Evolutionary conservation across 2,888 invertebrate genomes (phyloP).

Genomic region (Geotrupes spiniger): DNA sequence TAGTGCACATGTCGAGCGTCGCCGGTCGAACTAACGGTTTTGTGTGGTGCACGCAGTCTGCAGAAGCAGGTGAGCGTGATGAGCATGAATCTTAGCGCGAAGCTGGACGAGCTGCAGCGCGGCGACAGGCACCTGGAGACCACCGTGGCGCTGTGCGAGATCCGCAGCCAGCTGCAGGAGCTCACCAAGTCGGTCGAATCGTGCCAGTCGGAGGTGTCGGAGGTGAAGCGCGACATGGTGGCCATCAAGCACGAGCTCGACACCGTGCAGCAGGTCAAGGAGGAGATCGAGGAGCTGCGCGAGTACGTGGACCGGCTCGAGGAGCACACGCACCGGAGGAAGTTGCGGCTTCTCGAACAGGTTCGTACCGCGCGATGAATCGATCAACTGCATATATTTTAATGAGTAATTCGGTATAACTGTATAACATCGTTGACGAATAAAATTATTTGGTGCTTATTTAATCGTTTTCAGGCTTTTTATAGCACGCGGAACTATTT

Average conservation of each 20-base stretch:
- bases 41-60: slow-evolving; percentile 62
- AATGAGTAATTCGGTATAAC: not conserved
- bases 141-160: slow-evolving; percentile 90
- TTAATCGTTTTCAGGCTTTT: no score
- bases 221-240: slow-evolving; percentile 93
- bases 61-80: slow-evolving; percentile 97
- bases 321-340: slow-evolving; percentile 86
- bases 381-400: not conserved
- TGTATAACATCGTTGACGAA: no score
- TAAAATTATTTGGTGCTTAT: no score
- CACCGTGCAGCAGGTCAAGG: slow-evolving; percentile 92
- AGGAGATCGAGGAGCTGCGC: slow-evolving; percentile 88
- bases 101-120: slow-evolving; percentile 90
- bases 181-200: slow-evolving; percentile 92
- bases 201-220: slow-evolving; percentile 91
- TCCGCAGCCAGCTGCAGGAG: slow-evolving; percentile 88
- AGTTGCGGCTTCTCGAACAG: slow-evolving; percentile 89
- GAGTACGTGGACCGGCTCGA: slow-evolving; percentile 91
- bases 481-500: no score
- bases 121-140: slow-evolving; percentile 87
- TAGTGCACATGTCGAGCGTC: slow-evolving; percentile 4
- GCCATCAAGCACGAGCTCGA: slow-evolving; percentile 92
- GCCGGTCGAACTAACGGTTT: slow-evolving; percentile 2
- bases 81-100: slow-evolving; percentile 93
- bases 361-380: slow-evolving; percentile 56